Base-by-base conservation (phyloP, 2,888 invertebrate genomes). In the Actias luna region DNA sequence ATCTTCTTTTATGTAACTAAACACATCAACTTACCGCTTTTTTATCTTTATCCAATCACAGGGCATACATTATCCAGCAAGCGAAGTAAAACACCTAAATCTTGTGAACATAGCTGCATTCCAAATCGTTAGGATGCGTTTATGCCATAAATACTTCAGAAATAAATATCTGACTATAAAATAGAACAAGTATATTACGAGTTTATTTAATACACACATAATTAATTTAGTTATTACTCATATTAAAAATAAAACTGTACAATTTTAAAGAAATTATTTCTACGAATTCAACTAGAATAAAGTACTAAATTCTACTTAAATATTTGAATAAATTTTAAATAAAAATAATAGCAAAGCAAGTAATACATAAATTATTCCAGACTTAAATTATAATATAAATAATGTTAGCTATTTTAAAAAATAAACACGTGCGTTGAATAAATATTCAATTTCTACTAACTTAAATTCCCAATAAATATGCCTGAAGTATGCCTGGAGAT, bases 1-100 rank as follows among this genome's bases (percentile, higher is more conserved):
- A 29, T 55, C 29, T 55, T 29, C 10, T 58, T 46, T 63, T 63
- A 67, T 61, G 66, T 68, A 70, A 64, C 59, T 42, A 22, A 62
- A 29, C 29, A 55, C 18, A 29, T 55, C 55, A 29, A 55, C 29
- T 29, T 29, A 55, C 55, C 27, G 5, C 16, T 55, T 55, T 55
- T 55, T 55, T 55, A 55, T 55, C 29, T n/a, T 55, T 55, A 29
- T 55, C 55, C 55, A 55, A n/a, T 55, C 55, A 55, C 55, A 55
- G 55, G 29, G n/a, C n/a, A 55, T 55, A 29, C 55, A 29, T 55
- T 55, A 55, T 29, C 55, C 55, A 55, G 27, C 55, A 1, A 55
- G 55, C 29, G 55, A 55, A 55, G 55, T 55, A 8, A 55, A 59
- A 59, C 42, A 46, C 59, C 42, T 59, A 59, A 39, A 59, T 59